A percentile compares a stretch with the other conserved stretches of the same genome.
Evolutionary conservation across 2,797 vertebrate species (phyloP).

Genomic region (Coendou prehensilis): DNA sequence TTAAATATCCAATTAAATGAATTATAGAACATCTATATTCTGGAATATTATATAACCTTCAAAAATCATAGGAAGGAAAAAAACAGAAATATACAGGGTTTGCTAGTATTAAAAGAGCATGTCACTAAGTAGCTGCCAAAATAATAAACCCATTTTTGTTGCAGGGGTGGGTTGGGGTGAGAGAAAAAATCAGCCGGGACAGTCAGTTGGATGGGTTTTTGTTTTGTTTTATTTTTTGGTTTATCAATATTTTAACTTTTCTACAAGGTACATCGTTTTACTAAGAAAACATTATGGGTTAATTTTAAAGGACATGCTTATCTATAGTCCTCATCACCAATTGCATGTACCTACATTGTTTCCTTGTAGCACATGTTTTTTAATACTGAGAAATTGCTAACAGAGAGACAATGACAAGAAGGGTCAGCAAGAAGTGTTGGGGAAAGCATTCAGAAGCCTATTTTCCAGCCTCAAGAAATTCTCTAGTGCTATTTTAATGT

Average conservation of each 20-base stretch:
- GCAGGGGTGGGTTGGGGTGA: rapidly evolving
- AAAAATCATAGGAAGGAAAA: conserved; percentile 3
- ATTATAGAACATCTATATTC: neutral
- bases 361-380: neutral
- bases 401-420: too few relatives aligned
- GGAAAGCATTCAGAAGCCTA: neutral
- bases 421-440: too few relatives aligned
- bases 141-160: neutral
- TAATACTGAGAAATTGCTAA: neutral
- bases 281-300: neutral
- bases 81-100: neutral
- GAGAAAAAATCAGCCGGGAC: neutral
- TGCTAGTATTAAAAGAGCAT: neutral
- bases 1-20: neutral
- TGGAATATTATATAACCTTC: neutral
- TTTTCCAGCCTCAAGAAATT: neutral
- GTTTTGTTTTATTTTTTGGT: neutral
- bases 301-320: neutral
- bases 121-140: neutral
- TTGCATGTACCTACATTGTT: neutral
- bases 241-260: neutral
- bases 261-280: neutral
- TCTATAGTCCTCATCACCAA: rapidly evolving
- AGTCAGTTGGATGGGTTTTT: neutral
- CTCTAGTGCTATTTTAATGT: neutral